Base-by-base conservation (phyloP, 92 coral and sea anemone species). In the Meandrina meandrites region DNA sequence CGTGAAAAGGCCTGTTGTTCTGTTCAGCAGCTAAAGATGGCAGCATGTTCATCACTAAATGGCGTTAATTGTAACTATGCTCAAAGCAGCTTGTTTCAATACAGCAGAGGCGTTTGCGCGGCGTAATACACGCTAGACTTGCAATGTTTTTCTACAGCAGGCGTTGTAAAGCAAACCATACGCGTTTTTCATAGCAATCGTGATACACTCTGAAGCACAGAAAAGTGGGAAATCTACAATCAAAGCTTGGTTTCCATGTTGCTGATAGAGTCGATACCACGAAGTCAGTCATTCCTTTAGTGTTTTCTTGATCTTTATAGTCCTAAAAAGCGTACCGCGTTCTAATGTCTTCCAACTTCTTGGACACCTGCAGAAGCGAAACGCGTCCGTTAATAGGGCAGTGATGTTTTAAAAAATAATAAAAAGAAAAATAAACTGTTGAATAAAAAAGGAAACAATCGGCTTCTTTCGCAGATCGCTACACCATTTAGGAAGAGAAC, bases 271-370 rank as follows among this genome's bases (percentile, higher is more conserved):
- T 12, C 17, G 35, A 9, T 37, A 19, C 17, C 45, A 66, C 71
- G 42, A 32, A n/a, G 42, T 45, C 70, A 34, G 27, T 22, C 84
- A 48, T 17, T 80, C 24, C 40, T 31, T 77, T 24, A 24, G 15
- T 56, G 32, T 37, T 56, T 62, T 64, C 36, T 62, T 34, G 27
- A 17, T 40, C 24, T 81, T 64, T 34, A 3, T 7, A 58, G 34
- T 35, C 82, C 78, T 95, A 96, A 79, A 96, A 96, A 45, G 99
- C 99, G 88, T 95, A 96, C 28, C 99, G 93, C 58, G 99, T 96
- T 83, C 99, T 90, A 21, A 96, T 88, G 86, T 96, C 99, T 86
- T 96, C 99, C 17, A 96, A 86, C 84, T 96, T 96, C 91, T 96
- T 96, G 78, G 99, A 96, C 21, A 96, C 99, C 99, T 96, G 71